phyloP scores from a whole-genome alignment of 1,140 invertebrate genomes.

The Trichonephila clavipes region DNA sequence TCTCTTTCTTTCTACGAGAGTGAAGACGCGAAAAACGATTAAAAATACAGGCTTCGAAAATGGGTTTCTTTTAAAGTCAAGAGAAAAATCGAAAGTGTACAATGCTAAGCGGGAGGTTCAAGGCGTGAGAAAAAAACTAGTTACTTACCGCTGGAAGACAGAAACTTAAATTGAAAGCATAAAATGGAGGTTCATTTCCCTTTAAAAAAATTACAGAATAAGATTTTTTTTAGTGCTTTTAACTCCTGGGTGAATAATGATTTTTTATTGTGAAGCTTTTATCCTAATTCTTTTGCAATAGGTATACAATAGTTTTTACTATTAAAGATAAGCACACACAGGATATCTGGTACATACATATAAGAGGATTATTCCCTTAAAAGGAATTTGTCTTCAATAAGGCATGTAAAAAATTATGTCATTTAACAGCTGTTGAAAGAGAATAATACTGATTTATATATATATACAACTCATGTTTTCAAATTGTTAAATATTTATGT shows the following conservation, averaged over 20 bases:
- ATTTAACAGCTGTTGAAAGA: no score
- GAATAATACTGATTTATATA: no score
- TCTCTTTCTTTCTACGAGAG: background rate
- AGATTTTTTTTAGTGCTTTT: constrained; percentile 16
- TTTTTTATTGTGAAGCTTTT: constrained; percentile 45
- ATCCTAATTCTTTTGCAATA: background rate
- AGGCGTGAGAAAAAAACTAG: background rate
- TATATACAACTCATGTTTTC: no score
- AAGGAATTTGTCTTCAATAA: background rate
- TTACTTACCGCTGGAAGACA: constrained; percentile 27
- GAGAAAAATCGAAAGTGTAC: constrained; percentile 30
- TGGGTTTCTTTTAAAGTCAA: constrained; percentile 32
- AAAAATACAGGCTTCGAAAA: constrained; percentile 51
- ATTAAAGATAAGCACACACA: background rate
- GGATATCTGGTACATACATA: background rate
- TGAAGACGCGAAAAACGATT: constrained; percentile 47
- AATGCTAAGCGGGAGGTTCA: constrained; percentile 12
- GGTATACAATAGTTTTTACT: constrained; percentile 8
- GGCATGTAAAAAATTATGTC: background rate
- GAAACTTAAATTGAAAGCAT: constrained; percentile 62
- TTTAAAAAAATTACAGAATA: constrained; percentile 57
- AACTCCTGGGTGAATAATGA: constrained; percentile 34
- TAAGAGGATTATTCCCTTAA: background rate
- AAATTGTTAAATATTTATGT: no score
- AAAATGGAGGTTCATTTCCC: constrained; percentile 50